Percentiles rank a stretch among this genome's conserved stretches.
These are phyloP conservation scores for Sinonovacula constricta DNA, from an alignment of 1,140 invertebrate species.

Conservation along the genomic window DNA sequence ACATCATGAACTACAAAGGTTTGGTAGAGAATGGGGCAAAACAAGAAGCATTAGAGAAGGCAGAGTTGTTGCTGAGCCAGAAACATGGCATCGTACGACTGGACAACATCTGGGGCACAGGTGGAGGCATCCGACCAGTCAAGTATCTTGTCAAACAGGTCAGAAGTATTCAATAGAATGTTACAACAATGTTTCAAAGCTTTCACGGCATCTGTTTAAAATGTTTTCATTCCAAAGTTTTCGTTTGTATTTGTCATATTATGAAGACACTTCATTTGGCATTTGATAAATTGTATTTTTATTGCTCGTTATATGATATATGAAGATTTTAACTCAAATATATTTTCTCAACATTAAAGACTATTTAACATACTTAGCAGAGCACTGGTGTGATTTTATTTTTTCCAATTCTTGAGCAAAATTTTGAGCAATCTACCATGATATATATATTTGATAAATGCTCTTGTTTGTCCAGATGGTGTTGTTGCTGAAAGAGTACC, in stretches of 20 bases:
- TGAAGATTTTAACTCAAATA: too few species aligned
- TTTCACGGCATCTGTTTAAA: neutral
- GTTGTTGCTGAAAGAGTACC: constrained; percentile 90
- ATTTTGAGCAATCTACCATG: too few species aligned
- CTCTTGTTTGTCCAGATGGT: constrained; percentile 87
- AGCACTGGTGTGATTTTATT: too few species aligned
- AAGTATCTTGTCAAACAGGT: constrained; percentile 88
- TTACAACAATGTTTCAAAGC: constrained; percentile 1
- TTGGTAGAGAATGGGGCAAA: constrained; percentile 81
- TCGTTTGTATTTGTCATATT: too few species aligned
- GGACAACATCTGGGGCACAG: constrained; percentile 95
- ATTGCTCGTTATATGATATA: too few species aligned
- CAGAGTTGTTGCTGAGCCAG: constrained; percentile 89
- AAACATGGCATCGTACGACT: constrained; percentile 92
- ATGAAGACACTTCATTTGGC: too few species aligned
- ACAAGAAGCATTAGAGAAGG: constrained; percentile 86
- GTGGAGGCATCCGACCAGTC: constrained; percentile 91
- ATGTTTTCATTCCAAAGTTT: too few species aligned
- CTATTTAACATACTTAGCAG: too few species aligned
- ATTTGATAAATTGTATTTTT: too few species aligned
- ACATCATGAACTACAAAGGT: constrained; percentile 84
- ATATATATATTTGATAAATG: too few species aligned
- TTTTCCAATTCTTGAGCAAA: too few species aligned
- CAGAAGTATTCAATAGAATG: constrained; percentile 11
- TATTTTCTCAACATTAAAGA: too few species aligned